A percentile compares a stretch with the other conserved stretches of the same genome.
phyloP scores from a whole-genome alignment of 2,113 vertebrate species.

The Pipa parva region DNA sequence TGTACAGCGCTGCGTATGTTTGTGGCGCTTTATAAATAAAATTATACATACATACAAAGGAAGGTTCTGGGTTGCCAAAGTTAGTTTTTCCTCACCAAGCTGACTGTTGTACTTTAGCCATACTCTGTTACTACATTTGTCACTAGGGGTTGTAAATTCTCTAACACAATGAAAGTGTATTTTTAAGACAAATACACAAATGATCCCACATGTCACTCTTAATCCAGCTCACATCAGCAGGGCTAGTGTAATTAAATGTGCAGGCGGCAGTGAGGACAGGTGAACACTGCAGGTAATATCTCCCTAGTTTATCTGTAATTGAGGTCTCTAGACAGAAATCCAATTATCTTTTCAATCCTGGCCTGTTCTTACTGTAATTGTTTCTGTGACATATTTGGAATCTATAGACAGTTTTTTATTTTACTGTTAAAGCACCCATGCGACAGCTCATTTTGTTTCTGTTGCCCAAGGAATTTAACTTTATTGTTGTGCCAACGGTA shows the following conservation, averaged over 20 bases:
- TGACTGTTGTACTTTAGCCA: too few species aligned
- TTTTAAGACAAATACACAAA: neutral
- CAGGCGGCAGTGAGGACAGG: conserved; percentile 6
- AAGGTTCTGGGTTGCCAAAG: too few species aligned
- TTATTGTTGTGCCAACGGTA: neutral
- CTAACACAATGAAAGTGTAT: neutral
- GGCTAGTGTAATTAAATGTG: conserved; percentile 20
- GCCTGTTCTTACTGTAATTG: conserved; percentile 26
- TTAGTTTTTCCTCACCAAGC: too few species aligned
- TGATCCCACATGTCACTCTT: neutral
- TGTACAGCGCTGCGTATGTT: too few species aligned
- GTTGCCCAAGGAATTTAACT: too few species aligned
- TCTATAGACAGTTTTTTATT: neutral
- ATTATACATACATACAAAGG: too few species aligned
- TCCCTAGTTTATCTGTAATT: conserved; percentile 23
- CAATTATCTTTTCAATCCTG: conserved; percentile 37
- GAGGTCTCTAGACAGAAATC: conserved; percentile 35
- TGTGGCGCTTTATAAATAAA: too few species aligned
- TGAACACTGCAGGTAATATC: conserved; percentile 24
- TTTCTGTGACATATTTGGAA: conserved; percentile 22
- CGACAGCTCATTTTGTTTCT: conserved; percentile 5
- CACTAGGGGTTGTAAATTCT: too few species aligned
- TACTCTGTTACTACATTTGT: too few species aligned
- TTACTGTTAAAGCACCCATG: neutral
- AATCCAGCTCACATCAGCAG: neutral